Percentiles rank a stretch among this genome's conserved stretches.
phyloP scores from a whole-genome alignment of 1,140 invertebrate species.

The Microplitis mediator region DNA sequence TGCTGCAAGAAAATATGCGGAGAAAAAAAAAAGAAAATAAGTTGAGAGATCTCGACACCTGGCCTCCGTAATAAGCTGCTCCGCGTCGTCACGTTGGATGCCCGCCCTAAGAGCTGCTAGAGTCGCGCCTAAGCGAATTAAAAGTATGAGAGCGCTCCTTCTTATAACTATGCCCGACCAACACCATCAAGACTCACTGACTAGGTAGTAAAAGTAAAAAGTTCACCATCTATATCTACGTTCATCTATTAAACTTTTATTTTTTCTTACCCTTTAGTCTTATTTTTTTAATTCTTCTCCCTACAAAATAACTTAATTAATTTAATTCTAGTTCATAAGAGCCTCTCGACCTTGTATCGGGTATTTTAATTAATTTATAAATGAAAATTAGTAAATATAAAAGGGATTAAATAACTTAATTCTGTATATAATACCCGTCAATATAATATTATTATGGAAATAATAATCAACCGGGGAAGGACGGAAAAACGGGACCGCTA shows the following conservation, averaged over 20 bases:
- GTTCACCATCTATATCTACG: not conserved
- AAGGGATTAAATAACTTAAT: no score
- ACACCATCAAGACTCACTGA: no score
- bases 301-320: slow-evolving; percentile 40
- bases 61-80: slow-evolving; percentile 32
- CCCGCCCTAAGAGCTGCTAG: not conserved
- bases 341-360: not conserved
- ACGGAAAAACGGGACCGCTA: no score
- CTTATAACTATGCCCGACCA: no score
- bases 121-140: slow-evolving; percentile 41
- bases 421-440: no score
- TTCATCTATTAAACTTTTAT: slow-evolving; percentile 39
- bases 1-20: slow-evolving; percentile 32
- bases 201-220: slow-evolving; percentile 21
- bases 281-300: slow-evolving; percentile 32
- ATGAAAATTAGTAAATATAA: no score
- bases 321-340: slow-evolving; percentile 34
- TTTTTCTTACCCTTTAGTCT: slow-evolving; percentile 16
- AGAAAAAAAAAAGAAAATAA: slow-evolving; percentile 9
- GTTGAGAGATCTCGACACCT: slow-evolving; percentile 34
- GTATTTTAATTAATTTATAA: no score
- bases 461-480: no score
- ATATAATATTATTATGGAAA: no score
- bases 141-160: slow-evolving; percentile 33
- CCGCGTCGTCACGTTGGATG: no score